Evolutionary conservation across 2,797 vertebrate species (phyloP).

Genomic region (Petrocephalus sullivani): DNA sequence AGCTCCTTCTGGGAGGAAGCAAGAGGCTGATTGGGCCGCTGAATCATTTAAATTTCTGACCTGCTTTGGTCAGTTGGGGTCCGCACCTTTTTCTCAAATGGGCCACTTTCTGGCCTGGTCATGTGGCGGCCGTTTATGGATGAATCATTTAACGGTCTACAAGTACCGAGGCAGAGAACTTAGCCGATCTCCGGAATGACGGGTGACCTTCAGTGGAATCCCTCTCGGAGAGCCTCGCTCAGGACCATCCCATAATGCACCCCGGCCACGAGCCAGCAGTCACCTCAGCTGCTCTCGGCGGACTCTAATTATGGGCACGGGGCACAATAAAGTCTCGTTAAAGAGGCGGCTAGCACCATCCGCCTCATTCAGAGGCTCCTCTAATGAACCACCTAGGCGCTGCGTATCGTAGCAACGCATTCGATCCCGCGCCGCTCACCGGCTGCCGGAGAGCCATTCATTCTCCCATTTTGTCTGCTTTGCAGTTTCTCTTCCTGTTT

Average conservation of each 20-base stretch:
- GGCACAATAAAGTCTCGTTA: slow-evolving; percentile 52
- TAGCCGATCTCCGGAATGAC: not conserved
- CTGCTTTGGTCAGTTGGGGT: not conserved
- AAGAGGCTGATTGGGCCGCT: not conserved
- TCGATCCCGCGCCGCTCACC: slow-evolving; percentile 59
- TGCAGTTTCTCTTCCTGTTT: not conserved
- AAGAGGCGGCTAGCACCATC: slow-evolving; percentile 53
- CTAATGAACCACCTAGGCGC: slow-evolving; percentile 76
- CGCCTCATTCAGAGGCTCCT: slow-evolving; percentile 65
- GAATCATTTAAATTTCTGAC: not conserved
- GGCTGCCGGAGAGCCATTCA: slow-evolving; percentile 55
- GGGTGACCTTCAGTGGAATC: not conserved
- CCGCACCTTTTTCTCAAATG: not conserved
- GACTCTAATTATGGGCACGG: slow-evolving; percentile 61
- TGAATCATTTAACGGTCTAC: not conserved
- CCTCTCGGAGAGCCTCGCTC: not conserved
- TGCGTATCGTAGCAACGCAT: slow-evolving; percentile 79
- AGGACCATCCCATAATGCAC: slow-evolving; percentile 42
- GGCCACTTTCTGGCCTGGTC: not conserved
- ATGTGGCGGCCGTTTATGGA: not conserved
- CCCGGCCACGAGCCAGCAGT: slow-evolving; percentile 47
- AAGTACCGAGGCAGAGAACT: not conserved
- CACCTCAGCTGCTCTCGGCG: slow-evolving; percentile 32
- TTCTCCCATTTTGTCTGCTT: slow-evolving; percentile 37
- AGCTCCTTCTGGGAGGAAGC: not conserved